Evolutionary conservation across 30 jellyfish, hydroid and myxozoan species (phyloP).

Genomic region (Aurelia coerulea): DNA sequence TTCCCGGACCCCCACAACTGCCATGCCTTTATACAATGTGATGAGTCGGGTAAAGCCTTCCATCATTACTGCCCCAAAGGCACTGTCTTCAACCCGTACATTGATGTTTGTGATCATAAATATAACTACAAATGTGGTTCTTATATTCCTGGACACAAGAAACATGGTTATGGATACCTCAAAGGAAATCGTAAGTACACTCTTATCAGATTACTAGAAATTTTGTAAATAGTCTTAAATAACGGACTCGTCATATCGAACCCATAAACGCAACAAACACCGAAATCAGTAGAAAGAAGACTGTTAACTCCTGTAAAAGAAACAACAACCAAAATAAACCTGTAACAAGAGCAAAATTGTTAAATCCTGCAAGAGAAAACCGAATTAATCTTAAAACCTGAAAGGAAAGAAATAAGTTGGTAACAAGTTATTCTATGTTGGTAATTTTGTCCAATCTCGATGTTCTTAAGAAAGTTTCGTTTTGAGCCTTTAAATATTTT

Average conservation of each 20-base stretch:
- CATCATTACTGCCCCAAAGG: slow-evolving; percentile 18
- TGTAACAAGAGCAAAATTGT: too few relatives aligned
- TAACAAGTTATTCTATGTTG: neutral
- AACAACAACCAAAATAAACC: too few relatives aligned
- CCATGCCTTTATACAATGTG: slow-evolving; percentile 23
- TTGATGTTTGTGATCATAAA: slow-evolving; percentile 28
- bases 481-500: too few relatives aligned
- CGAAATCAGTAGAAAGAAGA: too few relatives aligned
- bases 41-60: slow-evolving; percentile 14
- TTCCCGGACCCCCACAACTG: slow-evolving; percentile 6
- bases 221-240: neutral
- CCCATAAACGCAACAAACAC: too few relatives aligned
- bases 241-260: too few relatives aligned
- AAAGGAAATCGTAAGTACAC: slow-evolving; percentile 13
- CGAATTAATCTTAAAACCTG: too few relatives aligned
- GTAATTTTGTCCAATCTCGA: too few relatives aligned
- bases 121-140: slow-evolving; percentile 12
- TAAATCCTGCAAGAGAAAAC: too few relatives aligned
- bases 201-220: neutral
- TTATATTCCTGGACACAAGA: slow-evolving; percentile 9
- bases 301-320: too few relatives aligned
- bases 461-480: too few relatives aligned
- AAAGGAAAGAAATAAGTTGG: too few relatives aligned
- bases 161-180: slow-evolving; percentile 7
- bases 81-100: slow-evolving; percentile 48